Evolutionary conservation across 2,888 invertebrate genomes (phyloP).

Genomic region (Sinhomidia bicolor): DNA sequence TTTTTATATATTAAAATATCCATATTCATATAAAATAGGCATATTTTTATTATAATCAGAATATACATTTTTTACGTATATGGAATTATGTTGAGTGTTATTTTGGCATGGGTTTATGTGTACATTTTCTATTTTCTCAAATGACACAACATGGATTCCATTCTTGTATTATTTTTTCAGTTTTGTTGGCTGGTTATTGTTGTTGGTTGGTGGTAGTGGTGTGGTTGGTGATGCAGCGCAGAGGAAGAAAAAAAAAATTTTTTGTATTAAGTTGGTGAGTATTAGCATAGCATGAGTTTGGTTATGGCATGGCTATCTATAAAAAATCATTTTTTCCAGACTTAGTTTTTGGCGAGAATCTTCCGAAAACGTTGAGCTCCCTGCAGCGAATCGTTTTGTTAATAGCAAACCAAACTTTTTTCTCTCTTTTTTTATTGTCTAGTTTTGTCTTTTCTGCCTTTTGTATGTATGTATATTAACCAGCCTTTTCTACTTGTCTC

Average conservation of each 20-base stretch:
- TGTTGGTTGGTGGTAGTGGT: not conserved
- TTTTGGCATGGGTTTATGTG: not conserved
- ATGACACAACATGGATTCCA: conserved; percentile 22
- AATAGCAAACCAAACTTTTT: conserved; percentile 41
- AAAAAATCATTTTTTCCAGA: conserved; percentile 4
- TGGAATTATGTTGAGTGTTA: not conserved
- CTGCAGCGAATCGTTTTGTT: conserved; percentile 51
- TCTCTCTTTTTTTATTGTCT: not conserved
- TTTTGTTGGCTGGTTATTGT: conserved; percentile 14
- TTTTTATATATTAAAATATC: conserved; percentile 21
- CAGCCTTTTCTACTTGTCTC: not conserved
- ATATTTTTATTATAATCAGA: not conserved
- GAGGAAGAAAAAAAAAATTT: too few species aligned
- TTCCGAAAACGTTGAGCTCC: conserved; percentile 30
- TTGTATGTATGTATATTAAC: too few species aligned
- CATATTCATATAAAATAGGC: not conserved
- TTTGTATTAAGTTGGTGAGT: conserved; percentile 5
- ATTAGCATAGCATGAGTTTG: not conserved
- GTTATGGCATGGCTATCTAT: not conserved
- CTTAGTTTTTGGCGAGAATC: conserved; percentile 48
- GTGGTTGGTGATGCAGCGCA: not conserved
- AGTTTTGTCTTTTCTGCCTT: not conserved
- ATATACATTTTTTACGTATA: not conserved
- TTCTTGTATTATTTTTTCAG: not conserved
- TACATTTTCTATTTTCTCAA: not conserved